Conservation (phyloP, 2,113 vertebrate species). For the Aegypius monachus region DNA sequence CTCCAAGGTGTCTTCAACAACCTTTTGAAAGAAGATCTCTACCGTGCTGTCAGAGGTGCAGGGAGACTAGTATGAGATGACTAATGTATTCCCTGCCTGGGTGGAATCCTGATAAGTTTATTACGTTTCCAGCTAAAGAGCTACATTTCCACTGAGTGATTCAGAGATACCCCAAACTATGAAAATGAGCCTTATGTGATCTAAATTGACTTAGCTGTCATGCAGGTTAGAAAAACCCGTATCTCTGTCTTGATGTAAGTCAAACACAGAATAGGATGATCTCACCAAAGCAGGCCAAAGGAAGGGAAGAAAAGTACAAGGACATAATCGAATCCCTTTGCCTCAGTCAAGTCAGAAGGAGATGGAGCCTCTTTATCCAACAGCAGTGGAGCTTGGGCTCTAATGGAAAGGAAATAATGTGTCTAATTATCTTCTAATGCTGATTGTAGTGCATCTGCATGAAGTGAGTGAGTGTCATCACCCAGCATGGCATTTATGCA, state of each 20-base stretch:
- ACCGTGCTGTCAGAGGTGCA: not conserved
- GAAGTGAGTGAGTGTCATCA: not conserved
- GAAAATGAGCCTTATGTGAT: not conserved
- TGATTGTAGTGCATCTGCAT: constrained; percentile 54
- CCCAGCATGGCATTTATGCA: constrained; percentile 33
- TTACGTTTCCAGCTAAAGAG: not conserved
- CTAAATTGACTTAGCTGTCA: not conserved
- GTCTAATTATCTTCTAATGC: constrained; percentile 51
- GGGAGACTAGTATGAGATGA: not conserved
- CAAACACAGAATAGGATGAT: not conserved
- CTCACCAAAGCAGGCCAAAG: not conserved
- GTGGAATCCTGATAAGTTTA: not conserved
- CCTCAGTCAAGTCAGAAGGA: not conserved
- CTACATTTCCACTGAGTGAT: not conserved
- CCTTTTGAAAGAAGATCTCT: not conserved
- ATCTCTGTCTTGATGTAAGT: not conserved
- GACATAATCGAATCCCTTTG: not conserved
- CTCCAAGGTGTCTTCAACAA: not conserved
- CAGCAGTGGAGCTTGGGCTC: not conserved
- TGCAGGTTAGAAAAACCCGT: not conserved
- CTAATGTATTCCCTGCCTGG: constrained; percentile 1
- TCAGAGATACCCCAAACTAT: not conserved
- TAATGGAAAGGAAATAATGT: constrained; percentile 60
- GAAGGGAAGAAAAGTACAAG: not conserved
- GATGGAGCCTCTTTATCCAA: not conserved